Percentiles rank a stretch among this genome's conserved stretches.
Conservation (phyloP, 2,797 vertebrate genomes). For the Rhabdomys pumilio region DNA sequence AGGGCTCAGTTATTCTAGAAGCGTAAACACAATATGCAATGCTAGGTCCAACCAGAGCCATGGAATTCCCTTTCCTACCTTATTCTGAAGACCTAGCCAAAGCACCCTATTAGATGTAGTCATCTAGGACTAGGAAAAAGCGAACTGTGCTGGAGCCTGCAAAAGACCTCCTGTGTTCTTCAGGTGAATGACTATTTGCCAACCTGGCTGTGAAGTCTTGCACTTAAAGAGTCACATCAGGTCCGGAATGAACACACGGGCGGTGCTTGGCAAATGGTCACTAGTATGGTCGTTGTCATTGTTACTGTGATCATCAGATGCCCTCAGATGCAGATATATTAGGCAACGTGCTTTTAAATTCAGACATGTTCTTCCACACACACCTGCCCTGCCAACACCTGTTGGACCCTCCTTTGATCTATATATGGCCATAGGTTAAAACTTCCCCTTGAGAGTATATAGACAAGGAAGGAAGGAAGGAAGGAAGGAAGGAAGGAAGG, state of each 20-base stretch:
- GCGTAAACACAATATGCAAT: neutral
- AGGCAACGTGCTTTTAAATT: conserved; percentile 36
- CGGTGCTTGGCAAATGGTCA: conserved; percentile 63
- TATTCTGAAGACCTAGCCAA: neutral
- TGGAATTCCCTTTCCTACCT: neutral
- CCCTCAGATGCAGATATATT: neutral
- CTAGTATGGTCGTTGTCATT: neutral
- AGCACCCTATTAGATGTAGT: neutral
- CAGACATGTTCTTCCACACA: neutral
- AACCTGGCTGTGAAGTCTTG: neutral
- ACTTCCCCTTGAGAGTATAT: conserved; percentile 59
- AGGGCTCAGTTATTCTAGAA: neutral
- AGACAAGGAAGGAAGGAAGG: conserved; percentile 43
- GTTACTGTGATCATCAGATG: neutral
- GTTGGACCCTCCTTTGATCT: conserved; percentile 48
- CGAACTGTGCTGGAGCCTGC: neutral
- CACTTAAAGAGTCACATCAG: neutral
- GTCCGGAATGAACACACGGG: neutral
- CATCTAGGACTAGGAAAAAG: neutral
- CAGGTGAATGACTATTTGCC: conserved; percentile 20
- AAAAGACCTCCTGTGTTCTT: neutral
- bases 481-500: neutral
- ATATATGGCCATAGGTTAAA: conserved; percentile 60
- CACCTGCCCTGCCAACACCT: neutral
- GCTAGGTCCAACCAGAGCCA: neutral